Base-by-base conservation (phyloP, 2,888 invertebrate species). In the Nymphalis c-album region DNA sequence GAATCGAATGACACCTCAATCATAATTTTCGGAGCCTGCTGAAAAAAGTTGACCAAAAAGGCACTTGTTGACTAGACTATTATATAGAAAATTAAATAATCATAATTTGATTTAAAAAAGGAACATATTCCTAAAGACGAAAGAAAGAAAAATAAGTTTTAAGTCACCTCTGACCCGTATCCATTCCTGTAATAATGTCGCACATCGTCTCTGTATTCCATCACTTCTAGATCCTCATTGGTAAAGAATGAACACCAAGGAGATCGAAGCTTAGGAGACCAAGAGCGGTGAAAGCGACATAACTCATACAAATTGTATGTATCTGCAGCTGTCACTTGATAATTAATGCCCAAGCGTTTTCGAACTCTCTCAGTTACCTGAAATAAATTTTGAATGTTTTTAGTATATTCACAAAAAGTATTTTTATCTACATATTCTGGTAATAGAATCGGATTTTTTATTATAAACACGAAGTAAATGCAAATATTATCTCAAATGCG, bases 161-260 rank as follows among this genome's bases (percentile, higher is more conserved):
- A 7, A 79, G 83, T 80, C 71, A 90, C 90, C 86, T 78, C 80
- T 60, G 86, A 87, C 0, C 87, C 89, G 70, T 90, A 85, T 20
- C 87, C 90, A 58, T 91, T 89, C 55, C 93, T 93, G 77, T 96
- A 94, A 78, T 95, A 97, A 80, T 95, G 94, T 69, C 94, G 93
- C 46, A 97, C 82, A 80, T 97, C 97, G 75, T 96, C 95, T 16
- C 92, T 93, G 78, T 96, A 97, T 84, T 97, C 97, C 75, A 97
- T 73, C 0, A 96, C 85, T 55, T 93, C 86, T 5, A 97, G 88
- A 73, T 97, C 96, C 1, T 94, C 87, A 60, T 94, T 93, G 51
- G 93, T 94, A 81, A 97, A 97, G 70, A 89, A 91, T 0, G 95
- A 93, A 78, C 97, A 97, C 97, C 97, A 97, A 0, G 96, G 93